phyloP scores from a whole-genome alignment of 2,888 invertebrate species.

The Monochamus alternatus region DNA sequence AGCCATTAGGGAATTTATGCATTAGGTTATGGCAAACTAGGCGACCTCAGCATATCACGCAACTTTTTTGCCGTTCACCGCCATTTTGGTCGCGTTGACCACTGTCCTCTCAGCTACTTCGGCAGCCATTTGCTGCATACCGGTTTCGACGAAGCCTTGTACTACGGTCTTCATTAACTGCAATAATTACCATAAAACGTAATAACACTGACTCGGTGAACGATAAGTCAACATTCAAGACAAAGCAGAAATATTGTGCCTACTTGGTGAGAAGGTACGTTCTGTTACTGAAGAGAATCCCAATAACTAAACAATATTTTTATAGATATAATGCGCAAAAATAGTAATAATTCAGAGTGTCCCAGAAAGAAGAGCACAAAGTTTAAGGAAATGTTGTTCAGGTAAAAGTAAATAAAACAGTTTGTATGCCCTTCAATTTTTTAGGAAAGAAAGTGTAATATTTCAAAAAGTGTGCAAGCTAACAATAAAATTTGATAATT shows the following conservation, averaged over 20 bases:
- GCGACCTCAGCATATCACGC: slow-evolving; percentile 53
- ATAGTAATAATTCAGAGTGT: no score
- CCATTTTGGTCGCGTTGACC: slow-evolving; percentile 69
- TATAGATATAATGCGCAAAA: no score
- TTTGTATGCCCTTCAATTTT: no score
- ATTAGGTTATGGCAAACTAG: slow-evolving; percentile 55
- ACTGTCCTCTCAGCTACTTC: slow-evolving; percentile 83
- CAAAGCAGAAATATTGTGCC: not conserved
- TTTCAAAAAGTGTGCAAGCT: no score
- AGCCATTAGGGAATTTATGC: slow-evolving; percentile 46
- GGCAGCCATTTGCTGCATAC: slow-evolving; percentile 86
- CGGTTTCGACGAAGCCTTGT: slow-evolving; percentile 86
- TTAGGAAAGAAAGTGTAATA: no score
- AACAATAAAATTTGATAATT: no score
- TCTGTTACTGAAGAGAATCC: no score
- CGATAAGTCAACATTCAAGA: not conserved
- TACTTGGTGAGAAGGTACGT: no score
- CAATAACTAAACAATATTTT: no score
- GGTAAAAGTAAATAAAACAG: no score
- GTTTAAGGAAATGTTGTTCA: no score
- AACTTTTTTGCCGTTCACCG: slow-evolving; percentile 60
- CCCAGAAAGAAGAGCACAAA: no score
- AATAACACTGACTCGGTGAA: not conserved
- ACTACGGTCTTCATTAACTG: slow-evolving; percentile 90
- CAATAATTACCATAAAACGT: slow-evolving; percentile 33